phyloP scores from a whole-genome alignment of 2,113 vertebrate species.

The Trinectes maculatus region DNA sequence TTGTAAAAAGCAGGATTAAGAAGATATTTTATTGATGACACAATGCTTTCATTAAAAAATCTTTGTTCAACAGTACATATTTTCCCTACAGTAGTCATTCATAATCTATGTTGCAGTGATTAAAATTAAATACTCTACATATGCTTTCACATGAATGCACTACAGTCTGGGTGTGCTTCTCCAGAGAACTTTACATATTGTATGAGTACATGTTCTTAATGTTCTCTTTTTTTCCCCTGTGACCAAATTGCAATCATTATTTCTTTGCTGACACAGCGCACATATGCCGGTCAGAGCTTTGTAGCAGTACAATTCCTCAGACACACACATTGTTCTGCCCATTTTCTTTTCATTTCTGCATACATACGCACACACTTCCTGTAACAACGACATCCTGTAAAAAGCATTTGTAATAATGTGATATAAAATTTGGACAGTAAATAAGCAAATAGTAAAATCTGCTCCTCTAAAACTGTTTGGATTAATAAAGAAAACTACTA shows the following conservation, averaged over 20 bases:
- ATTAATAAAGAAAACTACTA: too few relatives aligned
- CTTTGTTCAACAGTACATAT: conserved; percentile 36
- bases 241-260: conserved; percentile 42
- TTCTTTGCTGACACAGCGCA: conserved; percentile 33
- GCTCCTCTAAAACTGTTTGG: too few relatives aligned
- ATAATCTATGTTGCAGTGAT: conserved; percentile 56
- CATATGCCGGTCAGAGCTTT: conserved; percentile 10
- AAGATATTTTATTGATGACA: neutral
- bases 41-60: conserved; percentile 1
- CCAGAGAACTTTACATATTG: conserved; percentile 58
- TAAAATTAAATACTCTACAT: conserved; percentile 44
- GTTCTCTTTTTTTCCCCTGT: conserved; percentile 36
- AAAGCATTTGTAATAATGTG: neutral
- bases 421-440: neutral
- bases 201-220: conserved; percentile 59
- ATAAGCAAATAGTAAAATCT: neutral
- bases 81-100: conserved; percentile 50
- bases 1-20: conserved; percentile 3
- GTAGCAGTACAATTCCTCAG: neutral
- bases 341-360: conserved; percentile 6
- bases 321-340: conserved; percentile 3
- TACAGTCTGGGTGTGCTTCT: conserved; percentile 38
- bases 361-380: too few relatives aligned
- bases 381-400: too few relatives aligned
- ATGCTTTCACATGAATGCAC: conserved; percentile 45